phyloP scores from a whole-genome alignment of 2,113 vertebrate species.

The Ageneiosus marmoratus region DNA sequence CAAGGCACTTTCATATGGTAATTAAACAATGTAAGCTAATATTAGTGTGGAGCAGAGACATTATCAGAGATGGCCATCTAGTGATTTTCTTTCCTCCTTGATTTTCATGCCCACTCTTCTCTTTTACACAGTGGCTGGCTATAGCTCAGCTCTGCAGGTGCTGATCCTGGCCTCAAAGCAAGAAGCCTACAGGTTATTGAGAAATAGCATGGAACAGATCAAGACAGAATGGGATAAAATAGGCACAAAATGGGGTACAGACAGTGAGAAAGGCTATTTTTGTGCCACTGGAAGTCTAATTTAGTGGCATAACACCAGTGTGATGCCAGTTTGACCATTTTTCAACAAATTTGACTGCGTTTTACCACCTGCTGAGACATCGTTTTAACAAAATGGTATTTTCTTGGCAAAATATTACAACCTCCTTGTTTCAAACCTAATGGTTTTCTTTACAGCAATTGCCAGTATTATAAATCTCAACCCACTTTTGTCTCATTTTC shows the following conservation, averaged over 20 bases:
- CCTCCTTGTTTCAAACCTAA: neutral
- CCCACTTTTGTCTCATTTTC: neutral
- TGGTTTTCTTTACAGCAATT: neutral
- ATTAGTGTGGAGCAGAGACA: neutral
- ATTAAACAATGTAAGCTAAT: conserved; percentile 1
- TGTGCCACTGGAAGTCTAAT: neutral
- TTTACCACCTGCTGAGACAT: neutral
- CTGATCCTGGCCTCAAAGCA: conserved; percentile 14
- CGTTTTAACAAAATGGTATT: neutral
- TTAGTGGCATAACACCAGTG: neutral
- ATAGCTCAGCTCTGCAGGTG: conserved; percentile 16
- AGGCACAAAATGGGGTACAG: neutral
- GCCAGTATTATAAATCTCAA: neutral
- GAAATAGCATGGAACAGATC: neutral
- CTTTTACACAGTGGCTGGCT: neutral
- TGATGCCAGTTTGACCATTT: neutral
- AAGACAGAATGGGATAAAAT: neutral
- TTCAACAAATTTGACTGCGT: neutral
- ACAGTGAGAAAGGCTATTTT: neutral
- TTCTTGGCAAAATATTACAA: neutral
- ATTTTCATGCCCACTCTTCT: neutral
- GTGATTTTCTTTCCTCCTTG: conserved; percentile 19
- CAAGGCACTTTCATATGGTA: neutral
- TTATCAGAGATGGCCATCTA: conserved; percentile 36
- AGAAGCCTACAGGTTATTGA: neutral